Base-by-base conservation (phyloP, 2,888 invertebrate species). In the Synergus laeviventris region DNA sequence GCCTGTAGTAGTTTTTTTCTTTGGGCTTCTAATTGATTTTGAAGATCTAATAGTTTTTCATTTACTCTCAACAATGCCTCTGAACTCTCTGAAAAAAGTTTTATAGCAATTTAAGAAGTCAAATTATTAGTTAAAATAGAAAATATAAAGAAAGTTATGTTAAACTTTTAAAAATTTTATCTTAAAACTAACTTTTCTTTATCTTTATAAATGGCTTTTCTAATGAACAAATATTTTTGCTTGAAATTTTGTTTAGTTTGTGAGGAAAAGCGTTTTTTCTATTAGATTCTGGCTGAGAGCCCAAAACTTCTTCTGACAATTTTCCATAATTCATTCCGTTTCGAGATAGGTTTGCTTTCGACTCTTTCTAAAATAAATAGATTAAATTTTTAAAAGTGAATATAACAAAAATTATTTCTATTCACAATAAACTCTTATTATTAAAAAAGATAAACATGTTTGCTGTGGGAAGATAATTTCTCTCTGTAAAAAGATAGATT, bases 1-100 rank as follows among this genome's bases (percentile, higher is more conserved):
- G 70, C 49, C 24, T 70, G 11, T 31, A 49, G n/a, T 18, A 70
- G 31, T 70, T 70, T 70, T 49, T 49, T 70, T n/a, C 12, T 70
- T 49, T 70, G 31, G 7, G 11, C 8, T 7, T 70, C 70, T 49
- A 70, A 49, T 70, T 70, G 70, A 49, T 70, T 36, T n/a, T 70
- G 49, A 49, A 70, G 45, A 18, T 70, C 49, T 3, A 31, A n/a
- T 16, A 70, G 16, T 49, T 70, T 54, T n/a, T 70, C 70, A 16
- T 54, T 36, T n/a, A 49, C 45, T 45, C n/a, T 49, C 36, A 54
- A 49, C n/a, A 70, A 31, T 54, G 24, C 45, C 9, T 49, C 49
- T 5, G 49, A n/a, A 16, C 49, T 12, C 31, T 18, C 70, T 70
- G 49, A 16, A 70, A 70, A 8, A 70, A 36, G 14, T 31, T 64